A percentile compares a stretch with the other conserved stretches of the same genome.
Conservation (phyloP, 2,888 invertebrate genomes). For the Glomeris marginata region DNA sequence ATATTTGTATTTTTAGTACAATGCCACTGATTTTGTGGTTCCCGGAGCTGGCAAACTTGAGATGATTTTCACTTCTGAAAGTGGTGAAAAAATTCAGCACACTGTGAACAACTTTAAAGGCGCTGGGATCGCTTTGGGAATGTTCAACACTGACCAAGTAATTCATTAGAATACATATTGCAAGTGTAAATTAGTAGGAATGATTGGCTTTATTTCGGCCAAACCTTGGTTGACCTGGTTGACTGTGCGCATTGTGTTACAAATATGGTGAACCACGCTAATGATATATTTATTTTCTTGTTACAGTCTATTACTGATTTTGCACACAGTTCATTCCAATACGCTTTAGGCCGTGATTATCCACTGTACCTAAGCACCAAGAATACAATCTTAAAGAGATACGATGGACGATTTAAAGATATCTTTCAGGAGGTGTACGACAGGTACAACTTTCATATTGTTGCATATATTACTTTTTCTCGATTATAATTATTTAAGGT, state of each 20-base stretch:
- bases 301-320: slow-evolving; percentile 50
- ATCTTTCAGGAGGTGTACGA: slow-evolving; percentile 93
- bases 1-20: slow-evolving; percentile 47
- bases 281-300: background rate
- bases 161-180: slow-evolving; percentile 24
- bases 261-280: no score
- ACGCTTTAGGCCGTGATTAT: slow-evolving; percentile 64
- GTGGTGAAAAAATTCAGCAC: slow-evolving; percentile 45
- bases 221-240: no score
- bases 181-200: no score
- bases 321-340: slow-evolving; percentile 88
- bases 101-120: slow-evolving; percentile 69
- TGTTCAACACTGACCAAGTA: slow-evolving; percentile 86
- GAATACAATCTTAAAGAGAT: slow-evolving; percentile 90
- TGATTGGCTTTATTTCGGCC: no score
- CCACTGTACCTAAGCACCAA: slow-evolving; percentile 92
- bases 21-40: slow-evolving; percentile 91
- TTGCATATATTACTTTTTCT: background rate
- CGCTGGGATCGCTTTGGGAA: slow-evolving; percentile 75
- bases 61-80: slow-evolving; percentile 59
- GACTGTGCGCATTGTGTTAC: no score
- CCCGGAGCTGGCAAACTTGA: slow-evolving; percentile 79
- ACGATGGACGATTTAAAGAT: slow-evolving; percentile 93
- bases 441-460: slow-evolving; percentile 24
- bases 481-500: background rate